Evolutionary conservation across 2,113 vertebrate genomes (phyloP).

Genomic region (Pimephales promelas): DNA sequence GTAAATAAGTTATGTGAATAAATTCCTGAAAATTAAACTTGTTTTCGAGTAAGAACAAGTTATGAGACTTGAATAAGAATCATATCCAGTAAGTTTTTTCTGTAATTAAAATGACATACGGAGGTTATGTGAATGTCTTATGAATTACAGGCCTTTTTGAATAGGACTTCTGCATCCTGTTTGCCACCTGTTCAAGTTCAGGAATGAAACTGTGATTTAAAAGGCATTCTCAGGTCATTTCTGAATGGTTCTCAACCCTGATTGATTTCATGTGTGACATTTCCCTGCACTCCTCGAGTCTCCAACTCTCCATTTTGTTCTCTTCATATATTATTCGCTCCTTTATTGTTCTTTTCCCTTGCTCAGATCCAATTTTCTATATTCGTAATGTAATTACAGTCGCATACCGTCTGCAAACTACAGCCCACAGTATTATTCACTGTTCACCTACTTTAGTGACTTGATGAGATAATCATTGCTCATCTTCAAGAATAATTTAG

Average conservation of each 20-base stretch:
- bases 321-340: not conserved
- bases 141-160: not conserved
- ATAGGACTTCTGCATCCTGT: not conserved
- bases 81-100: not conserved
- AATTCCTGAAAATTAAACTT: too few relatives aligned
- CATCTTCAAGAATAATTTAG: not conserved
- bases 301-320: not conserved
- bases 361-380: conserved; percentile 29
- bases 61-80: too few relatives aligned
- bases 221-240: not conserved
- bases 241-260: not conserved
- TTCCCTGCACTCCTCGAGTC: not conserved
- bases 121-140: not conserved
- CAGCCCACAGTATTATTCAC: conserved; percentile 11
- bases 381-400: conserved; percentile 20
- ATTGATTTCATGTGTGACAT: conserved; percentile 4
- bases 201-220: not conserved
- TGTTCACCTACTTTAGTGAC: conserved; percentile 2
- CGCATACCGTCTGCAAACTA: not conserved
- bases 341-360: conserved; percentile 13
- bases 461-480: not conserved
- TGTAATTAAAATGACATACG: not conserved
- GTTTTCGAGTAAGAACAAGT: too few relatives aligned
- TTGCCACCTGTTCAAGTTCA: not conserved
- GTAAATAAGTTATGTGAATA: too few relatives aligned